Conservation (phyloP, 1,140 invertebrate genomes). For the Lepeophtheirus salmonis region DNA sequence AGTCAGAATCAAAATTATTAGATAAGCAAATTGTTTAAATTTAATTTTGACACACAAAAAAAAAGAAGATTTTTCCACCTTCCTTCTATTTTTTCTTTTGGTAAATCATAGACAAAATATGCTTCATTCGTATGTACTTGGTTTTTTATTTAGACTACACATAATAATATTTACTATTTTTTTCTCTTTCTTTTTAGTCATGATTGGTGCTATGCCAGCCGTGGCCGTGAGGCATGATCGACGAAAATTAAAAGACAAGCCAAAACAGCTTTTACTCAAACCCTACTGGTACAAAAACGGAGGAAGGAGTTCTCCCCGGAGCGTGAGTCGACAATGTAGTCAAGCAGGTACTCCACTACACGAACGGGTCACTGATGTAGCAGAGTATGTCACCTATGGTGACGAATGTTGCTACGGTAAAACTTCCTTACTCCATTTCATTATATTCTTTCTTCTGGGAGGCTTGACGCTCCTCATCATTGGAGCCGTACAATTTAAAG, state of each 20-base stretch:
- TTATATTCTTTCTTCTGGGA: conserved; percentile 3
- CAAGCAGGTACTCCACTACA: neutral
- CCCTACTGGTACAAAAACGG: neutral
- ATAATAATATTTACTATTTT: no score
- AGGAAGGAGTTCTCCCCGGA: neutral
- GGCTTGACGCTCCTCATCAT: conserved; percentile 2
- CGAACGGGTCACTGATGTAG: neutral
- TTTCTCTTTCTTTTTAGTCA: no score
- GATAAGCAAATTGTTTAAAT: no score
- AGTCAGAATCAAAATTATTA: no score
- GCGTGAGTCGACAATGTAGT: neutral
- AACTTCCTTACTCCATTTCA: neutral
- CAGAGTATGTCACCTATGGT: neutral
- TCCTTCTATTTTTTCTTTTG: no score
- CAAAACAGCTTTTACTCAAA: conserved; percentile 9
- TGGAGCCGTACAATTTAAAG: conserved; percentile 5
- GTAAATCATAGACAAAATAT: no score
- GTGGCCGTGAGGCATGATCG: conserved; percentile 58
- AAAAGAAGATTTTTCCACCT: no score
- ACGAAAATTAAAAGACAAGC: conserved; percentile 37
- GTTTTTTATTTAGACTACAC: no score
- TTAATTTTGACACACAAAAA: no score
- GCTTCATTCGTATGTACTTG: no score
- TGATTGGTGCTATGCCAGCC: conserved; percentile 65
- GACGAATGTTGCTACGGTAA: conserved; percentile 6